phyloP scores from a whole-genome alignment of 2,888 invertebrate genomes.

The Macroteleia sp. region DNA sequence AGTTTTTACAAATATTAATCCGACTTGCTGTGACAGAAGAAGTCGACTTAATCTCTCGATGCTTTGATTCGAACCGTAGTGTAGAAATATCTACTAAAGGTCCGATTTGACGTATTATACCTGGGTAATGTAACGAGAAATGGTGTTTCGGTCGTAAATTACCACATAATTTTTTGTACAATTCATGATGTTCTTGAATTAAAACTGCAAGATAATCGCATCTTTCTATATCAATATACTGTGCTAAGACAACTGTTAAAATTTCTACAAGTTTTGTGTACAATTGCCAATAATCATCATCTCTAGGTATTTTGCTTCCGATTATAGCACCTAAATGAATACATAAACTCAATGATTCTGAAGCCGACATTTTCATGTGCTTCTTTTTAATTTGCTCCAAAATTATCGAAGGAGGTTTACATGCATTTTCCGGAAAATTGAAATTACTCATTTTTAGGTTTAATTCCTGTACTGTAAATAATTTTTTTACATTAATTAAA shows the following conservation, averaged over 20 bases:
- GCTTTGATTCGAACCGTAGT: background rate
- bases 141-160: background rate
- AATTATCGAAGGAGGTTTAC: slow-evolving; percentile 19
- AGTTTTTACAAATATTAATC: no score
- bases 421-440: slow-evolving; percentile 31
- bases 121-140: background rate
- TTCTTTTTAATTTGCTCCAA: background rate
- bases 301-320: background rate
- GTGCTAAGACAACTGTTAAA: background rate
- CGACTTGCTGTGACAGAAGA: no score
- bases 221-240: background rate
- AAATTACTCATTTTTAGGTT: background rate
- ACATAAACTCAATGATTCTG: background rate
- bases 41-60: no score
- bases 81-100: background rate
- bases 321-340: slow-evolving; percentile 24
- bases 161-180: background rate
- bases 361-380: background rate
- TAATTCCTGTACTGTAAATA: no score
- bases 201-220: background rate
- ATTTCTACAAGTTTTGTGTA: slow-evolving; percentile 21
- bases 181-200: background rate
- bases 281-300: slow-evolving; percentile 35
- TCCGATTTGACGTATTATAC: background rate
- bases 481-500: background rate